Evolutionary conservation across 2,797 vertebrate species (phyloP), one percentile per base, ranked within the genome.

Genomic region (Taenioides sp.): DNA sequence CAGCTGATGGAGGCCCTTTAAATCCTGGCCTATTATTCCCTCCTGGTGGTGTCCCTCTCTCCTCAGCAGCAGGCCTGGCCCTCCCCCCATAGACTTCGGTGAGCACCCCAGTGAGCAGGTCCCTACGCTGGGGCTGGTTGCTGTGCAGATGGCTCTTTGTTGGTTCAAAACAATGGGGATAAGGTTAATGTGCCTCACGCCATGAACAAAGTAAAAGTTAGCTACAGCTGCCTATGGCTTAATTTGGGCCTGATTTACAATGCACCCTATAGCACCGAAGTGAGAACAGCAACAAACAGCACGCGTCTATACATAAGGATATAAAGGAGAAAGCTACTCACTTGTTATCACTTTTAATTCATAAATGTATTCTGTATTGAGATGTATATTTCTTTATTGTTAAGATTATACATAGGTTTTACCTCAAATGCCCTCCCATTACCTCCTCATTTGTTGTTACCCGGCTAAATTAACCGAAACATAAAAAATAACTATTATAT

Each of bases 121-220:
- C 87, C 88, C 90, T 90, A 86, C 82, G 85, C 84, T 82, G 75
- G 86, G 88, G 88, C 81, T 86, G 89, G 91, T 93, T 94, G 89
- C 90, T 79, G 88, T 92, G 94, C 94, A 95, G 94, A 95, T 94
- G 94, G 93, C 85, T 93, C 93, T 93, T 95, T 94, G 94, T 95
- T 94, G 88, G 84, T 86, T 83, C 83, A 86, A 91, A 89, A 94
- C 93, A 94, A 95, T 94, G 82, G 91, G 76, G 80, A 88, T 84
- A 87, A 92, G 92, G 92, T 94, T 90, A 91, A 81, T 84, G 82
- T 74, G 87, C 84, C 87, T 90, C 83, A 80, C 88, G 84, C 85
- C 85, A 89, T 81, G 82, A 66, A 84, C 87, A 80, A 87, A 88
- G 85, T 85, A 80, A 77, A 90, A 86, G 86, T 90, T 89, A 85